Conservation (phyloP, 53 echinoderm and acorn worm species). For the Luidia sarsii region DNA sequence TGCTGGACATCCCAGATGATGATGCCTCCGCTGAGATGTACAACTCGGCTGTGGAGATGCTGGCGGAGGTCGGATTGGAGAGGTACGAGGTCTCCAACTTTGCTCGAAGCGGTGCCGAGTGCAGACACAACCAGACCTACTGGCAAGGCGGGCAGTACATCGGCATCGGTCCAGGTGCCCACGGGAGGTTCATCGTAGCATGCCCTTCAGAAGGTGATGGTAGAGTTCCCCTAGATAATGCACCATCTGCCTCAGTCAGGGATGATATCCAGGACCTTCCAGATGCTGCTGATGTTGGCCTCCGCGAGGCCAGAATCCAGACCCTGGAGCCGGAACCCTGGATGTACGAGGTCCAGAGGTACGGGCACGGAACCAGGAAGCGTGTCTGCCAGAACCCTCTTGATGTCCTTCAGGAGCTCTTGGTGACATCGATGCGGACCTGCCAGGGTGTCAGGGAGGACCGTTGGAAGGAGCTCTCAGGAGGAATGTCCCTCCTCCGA, state of each 20-base stretch:
- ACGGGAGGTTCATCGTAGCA: conserved; percentile 69
- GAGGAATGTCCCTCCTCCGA: conserved; percentile 24
- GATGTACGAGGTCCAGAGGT: conserved; percentile 81
- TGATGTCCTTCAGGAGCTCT: conserved; percentile 70
- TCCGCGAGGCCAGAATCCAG: conserved; percentile 83
- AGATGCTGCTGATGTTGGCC: not conserved
- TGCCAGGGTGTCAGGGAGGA: conserved; percentile 47
- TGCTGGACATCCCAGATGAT: conserved; percentile 55
- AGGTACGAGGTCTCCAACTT: conserved; percentile 96
- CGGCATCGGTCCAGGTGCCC: conserved; percentile 94
- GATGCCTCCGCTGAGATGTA: conserved; percentile 90
- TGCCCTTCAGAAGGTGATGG: not conserved
- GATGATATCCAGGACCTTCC: not conserved
- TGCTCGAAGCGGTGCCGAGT: conserved; percentile 58
- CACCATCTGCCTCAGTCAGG: not conserved
- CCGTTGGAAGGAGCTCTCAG: conserved; percentile 62
- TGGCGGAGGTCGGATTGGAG: conserved; percentile 63
- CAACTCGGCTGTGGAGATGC: conserved; percentile 63
- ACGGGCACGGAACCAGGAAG: conserved; percentile 87
- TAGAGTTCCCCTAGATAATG: too few relatives aligned
- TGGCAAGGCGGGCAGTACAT: conserved; percentile 92
- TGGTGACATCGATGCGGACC: conserved; percentile 73
- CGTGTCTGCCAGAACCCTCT: conserved; percentile 40
- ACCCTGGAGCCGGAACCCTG: conserved; percentile 85
- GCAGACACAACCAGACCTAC: conserved; percentile 78